phyloP scores from a whole-genome alignment of 2,113 vertebrate genomes.

The Antechinus stuartii region DNA sequence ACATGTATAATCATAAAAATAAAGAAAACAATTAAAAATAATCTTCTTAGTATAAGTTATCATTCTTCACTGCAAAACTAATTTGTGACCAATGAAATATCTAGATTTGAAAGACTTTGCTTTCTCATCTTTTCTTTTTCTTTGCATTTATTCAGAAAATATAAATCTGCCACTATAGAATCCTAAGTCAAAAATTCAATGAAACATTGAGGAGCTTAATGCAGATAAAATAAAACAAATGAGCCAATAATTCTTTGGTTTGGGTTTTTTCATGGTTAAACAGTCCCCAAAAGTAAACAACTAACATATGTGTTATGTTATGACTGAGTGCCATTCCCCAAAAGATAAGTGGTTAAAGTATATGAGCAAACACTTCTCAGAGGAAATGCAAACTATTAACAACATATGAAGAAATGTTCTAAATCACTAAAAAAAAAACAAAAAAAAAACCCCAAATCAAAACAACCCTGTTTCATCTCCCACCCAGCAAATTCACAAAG shows the following conservation, averaged over 20 bases:
- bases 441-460: not conserved
- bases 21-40: too few relatives aligned
- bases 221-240: not conserved
- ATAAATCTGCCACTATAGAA: not conserved
- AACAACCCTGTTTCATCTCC: not conserved
- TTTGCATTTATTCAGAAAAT: not conserved
- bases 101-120: not conserved
- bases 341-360: not conserved
- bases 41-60: not conserved
- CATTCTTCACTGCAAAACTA: not conserved
- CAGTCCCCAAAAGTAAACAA: not conserved
- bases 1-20: too few relatives aligned
- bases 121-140: not conserved
- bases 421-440: not conserved
- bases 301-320: not conserved
- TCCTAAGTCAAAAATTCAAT: not conserved
- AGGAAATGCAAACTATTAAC: not conserved
- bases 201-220: not conserved
- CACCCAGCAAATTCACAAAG: not conserved
- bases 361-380: not conserved
- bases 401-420: not conserved
- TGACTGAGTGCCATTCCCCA: not conserved
- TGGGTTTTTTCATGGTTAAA: not conserved
- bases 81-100: not conserved
- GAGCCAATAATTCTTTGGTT: not conserved